Evolutionary conservation across 2,797 vertebrate genomes (phyloP).

Genomic region (Chloroceryle amazona): DNA sequence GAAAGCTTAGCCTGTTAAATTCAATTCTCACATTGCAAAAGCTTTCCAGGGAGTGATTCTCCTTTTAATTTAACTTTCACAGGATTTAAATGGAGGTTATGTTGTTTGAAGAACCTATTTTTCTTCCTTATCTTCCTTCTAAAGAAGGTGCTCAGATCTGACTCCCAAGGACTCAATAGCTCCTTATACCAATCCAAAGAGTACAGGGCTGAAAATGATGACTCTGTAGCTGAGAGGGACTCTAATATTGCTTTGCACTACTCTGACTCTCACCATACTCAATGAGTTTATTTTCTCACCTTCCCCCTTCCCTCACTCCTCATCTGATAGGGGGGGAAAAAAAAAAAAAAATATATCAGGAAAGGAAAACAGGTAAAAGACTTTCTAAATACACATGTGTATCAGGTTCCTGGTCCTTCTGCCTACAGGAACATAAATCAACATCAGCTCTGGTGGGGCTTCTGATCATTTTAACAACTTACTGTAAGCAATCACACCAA

Average conservation of each 20-base stretch:
- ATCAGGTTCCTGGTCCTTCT: neutral
- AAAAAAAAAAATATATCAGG: neutral
- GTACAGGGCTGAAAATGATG: neutral
- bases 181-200: neutral
- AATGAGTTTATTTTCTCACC: neutral
- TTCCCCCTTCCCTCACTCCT: neutral
- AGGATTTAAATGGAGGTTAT: neutral
- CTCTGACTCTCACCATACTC: neutral
- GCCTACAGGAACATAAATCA: neutral
- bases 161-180: neutral
- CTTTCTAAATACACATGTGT: neutral
- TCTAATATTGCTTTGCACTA: neutral
- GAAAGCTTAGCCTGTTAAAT: conserved; percentile 48
- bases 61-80: conserved; percentile 19
- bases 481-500: neutral
- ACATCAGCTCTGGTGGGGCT: fast-evolving
- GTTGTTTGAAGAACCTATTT: conserved; percentile 18
- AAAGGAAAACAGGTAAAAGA: neutral
- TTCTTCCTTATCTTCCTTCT: neutral
- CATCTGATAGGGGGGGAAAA: neutral
- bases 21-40: conserved; percentile 44
- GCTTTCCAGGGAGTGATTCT: conserved; percentile 16
- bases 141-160: neutral
- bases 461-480: neutral
- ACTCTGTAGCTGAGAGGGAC: neutral